These are phyloP conservation scores for Acrobasis repandana DNA, from an alignment of 2,888 invertebrate genomes.

Conservation along the genomic window DNA sequence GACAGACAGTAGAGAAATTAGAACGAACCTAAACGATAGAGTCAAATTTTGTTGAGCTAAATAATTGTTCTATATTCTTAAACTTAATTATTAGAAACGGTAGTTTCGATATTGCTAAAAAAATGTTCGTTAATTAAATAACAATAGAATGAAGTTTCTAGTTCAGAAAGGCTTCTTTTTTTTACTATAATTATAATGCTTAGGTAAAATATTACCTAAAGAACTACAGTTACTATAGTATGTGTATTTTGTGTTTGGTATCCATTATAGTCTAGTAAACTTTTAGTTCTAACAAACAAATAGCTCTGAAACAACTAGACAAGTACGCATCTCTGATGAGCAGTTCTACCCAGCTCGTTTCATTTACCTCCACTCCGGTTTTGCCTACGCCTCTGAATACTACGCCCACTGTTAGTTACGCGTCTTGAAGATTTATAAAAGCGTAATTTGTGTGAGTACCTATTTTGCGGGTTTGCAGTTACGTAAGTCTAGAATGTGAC, in stretches of 20 bases:
- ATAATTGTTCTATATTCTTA: too few relatives aligned
- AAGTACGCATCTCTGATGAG: conserved; percentile 4
- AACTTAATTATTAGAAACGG: too few relatives aligned
- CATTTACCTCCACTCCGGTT: conserved; percentile 50
- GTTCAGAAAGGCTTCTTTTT: too few relatives aligned
- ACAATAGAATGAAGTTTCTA: too few relatives aligned
- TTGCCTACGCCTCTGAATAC: conserved; percentile 54
- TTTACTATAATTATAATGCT: too few relatives aligned
- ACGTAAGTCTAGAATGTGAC: not conserved
- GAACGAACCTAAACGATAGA: too few relatives aligned
- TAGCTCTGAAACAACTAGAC: not conserved
- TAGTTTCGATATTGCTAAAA: too few relatives aligned
- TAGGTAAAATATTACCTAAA: too few relatives aligned
- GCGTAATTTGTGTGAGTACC: conserved; percentile 35
- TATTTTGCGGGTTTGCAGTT: not conserved
- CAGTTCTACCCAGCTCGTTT: conserved; percentile 23
- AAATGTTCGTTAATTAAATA: too few relatives aligned
- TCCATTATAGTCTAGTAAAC: not conserved
- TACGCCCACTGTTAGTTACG: conserved; percentile 44
- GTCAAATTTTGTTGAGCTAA: too few relatives aligned
- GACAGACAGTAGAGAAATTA: too few relatives aligned
- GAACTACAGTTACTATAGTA: too few relatives aligned
- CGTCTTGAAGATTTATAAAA: conserved; percentile 46
- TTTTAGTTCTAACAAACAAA: not conserved
- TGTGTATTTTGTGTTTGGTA: not conserved